Evolutionary conservation across 2,113 vertebrate genomes (phyloP).

Genomic region (Aspidoscelis tigris): DNA sequence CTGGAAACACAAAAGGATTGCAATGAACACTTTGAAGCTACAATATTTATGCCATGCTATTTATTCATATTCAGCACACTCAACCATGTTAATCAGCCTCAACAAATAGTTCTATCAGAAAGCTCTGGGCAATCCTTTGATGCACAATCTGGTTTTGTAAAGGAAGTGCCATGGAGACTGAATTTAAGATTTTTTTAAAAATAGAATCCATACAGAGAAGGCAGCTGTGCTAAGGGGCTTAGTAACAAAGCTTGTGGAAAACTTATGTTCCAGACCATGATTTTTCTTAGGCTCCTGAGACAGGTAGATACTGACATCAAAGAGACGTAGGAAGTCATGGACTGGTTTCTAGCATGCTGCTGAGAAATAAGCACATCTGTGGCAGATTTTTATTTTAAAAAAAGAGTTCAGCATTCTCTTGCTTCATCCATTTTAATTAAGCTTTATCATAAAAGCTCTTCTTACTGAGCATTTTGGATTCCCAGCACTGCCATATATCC

Average conservation of each 20-base stretch:
- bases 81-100: conserved; percentile 46
- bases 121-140: conserved; percentile 57
- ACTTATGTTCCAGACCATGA: neutral
- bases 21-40: conserved; percentile 30
- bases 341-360: conserved; percentile 1
- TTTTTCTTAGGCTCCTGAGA: conserved; percentile 4
- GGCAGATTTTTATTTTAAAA: conserved; percentile 14
- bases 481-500: neutral
- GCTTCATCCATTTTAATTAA: conserved; percentile 62
- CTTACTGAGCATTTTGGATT: conserved; percentile 35
- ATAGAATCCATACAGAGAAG: conserved; percentile 46
- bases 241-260: conserved; percentile 31
- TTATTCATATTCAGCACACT: conserved; percentile 43
- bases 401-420: conserved; percentile 39
- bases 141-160: conserved; percentile 47
- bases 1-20: conserved; percentile 16
- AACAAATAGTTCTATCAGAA: conserved; percentile 54
- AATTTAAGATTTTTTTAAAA: conserved; percentile 53
- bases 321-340: neutral
- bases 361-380: conserved; percentile 1
- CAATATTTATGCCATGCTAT: conserved; percentile 33
- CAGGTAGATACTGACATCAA: conserved; percentile 11
- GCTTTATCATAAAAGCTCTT: conserved; percentile 48
- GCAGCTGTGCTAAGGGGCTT: conserved; percentile 33
- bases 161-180: conserved; percentile 47